Conservation (phyloP, 2,113 vertebrate genomes). For the Baryphthengus martii region DNA sequence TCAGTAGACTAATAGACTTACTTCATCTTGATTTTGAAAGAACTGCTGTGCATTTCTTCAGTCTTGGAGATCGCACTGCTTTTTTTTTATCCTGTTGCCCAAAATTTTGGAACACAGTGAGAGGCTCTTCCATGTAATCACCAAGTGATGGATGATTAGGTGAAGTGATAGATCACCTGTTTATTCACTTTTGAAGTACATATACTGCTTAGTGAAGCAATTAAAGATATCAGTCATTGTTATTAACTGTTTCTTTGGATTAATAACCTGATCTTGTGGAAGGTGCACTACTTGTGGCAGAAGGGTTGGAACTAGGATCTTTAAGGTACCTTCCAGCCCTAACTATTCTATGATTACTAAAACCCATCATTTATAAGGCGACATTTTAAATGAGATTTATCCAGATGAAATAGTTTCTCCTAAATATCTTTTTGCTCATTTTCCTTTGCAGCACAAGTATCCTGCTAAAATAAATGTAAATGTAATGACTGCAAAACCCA, state of each 20-base stretch:
- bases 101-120: background rate
- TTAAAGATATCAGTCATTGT: background rate
- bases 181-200: background rate
- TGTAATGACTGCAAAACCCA: background rate
- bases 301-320: background rate
- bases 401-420: background rate
- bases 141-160: background rate
- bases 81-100: background rate
- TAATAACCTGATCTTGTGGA: background rate
- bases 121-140: background rate
- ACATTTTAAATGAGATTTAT: background rate
- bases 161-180: background rate
- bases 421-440: background rate
- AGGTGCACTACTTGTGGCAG: background rate
- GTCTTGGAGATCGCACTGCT: background rate
- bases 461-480: background rate
- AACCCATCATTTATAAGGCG: background rate
- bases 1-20: background rate
- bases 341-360: background rate
- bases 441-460: background rate
- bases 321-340: background rate
- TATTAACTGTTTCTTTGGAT: background rate
- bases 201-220: background rate
- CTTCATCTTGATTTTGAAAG: background rate
- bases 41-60: slow-evolving; percentile 18